Conservation (phyloP, 2,113 vertebrate genomes). For the Regulus satrapa region DNA sequence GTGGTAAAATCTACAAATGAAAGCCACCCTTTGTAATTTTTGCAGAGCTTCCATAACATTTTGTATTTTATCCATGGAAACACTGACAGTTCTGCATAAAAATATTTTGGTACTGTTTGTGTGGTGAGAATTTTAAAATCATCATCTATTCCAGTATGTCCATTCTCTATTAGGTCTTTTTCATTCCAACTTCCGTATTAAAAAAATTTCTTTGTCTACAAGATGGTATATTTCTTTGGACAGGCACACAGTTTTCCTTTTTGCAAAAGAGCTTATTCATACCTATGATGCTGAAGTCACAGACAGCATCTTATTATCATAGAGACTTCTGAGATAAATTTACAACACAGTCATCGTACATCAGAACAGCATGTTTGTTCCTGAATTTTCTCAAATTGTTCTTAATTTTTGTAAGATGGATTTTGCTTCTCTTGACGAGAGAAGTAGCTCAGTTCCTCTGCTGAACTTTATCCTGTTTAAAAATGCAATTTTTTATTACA, state of each 20-base stretch:
- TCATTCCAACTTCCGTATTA: not conserved
- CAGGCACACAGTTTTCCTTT: not conserved
- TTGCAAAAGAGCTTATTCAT: not conserved
- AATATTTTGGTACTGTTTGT: not conserved
- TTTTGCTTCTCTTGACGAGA: constrained; percentile 1
- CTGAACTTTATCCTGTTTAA: not conserved
- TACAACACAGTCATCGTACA: not conserved
- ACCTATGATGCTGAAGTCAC: not conserved
- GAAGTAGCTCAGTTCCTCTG: not conserved
- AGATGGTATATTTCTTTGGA: not conserved
- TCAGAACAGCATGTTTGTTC: not conserved
- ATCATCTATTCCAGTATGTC: not conserved
- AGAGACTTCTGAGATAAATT: not conserved
- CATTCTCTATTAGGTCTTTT: not conserved
- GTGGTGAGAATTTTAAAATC: not conserved
- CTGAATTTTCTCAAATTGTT: not conserved
- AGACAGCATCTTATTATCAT: not conserved
- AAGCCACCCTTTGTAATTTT: not conserved
- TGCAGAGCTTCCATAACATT: not conserved
- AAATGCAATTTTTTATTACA: not conserved
- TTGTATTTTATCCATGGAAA: constrained; percentile 1
- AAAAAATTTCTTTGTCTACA: not conserved
- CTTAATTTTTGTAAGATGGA: not conserved
- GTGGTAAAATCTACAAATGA: not conserved
- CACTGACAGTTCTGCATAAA: not conserved